Evolutionary conservation across 1,140 invertebrate genomes (phyloP).

Genomic region (Oryzaephilus surinamensis): DNA sequence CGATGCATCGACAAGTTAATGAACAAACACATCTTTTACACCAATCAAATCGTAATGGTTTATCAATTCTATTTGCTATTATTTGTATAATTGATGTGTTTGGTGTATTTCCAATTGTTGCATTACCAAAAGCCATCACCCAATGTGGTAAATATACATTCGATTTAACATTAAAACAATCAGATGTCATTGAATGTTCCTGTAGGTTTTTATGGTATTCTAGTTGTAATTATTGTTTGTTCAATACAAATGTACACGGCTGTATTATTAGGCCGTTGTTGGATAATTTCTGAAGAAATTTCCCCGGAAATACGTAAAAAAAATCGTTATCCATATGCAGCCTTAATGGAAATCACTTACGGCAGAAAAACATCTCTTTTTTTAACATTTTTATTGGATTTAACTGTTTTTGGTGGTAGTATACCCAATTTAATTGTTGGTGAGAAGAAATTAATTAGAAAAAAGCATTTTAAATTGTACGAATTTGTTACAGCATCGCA

Average conservation of each 20-base stretch:
- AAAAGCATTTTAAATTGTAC: slow-evolving; percentile 3
- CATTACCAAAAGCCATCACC: slow-evolving; percentile 58
- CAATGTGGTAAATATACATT: slow-evolving; percentile 49
- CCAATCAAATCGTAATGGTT: slow-evolving; percentile 30
- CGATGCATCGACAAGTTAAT: too few species aligned
- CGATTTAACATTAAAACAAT: slow-evolving; percentile 6
- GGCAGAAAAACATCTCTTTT: slow-evolving; percentile 45
- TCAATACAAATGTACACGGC: slow-evolving; percentile 66
- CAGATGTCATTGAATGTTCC: too few species aligned
- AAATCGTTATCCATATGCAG: slow-evolving; percentile 65
- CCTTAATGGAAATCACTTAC: slow-evolving; percentile 61
- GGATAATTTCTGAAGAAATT: slow-evolving; percentile 57
- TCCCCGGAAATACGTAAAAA: slow-evolving; percentile 52
- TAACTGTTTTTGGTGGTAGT: slow-evolving; percentile 61
- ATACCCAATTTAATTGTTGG: slow-evolving; percentile 68
- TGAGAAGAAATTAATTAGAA: slow-evolving; percentile 32
- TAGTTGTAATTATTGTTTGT: slow-evolving; percentile 54
- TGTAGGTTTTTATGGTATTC: slow-evolving; percentile 58
- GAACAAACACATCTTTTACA: not conserved
- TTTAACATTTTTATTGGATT: slow-evolving; percentile 56
- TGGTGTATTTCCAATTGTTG: slow-evolving; percentile 67
- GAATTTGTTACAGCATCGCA: slow-evolving; percentile 51
- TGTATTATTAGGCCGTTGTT: slow-evolving; percentile 58
- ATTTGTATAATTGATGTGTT: slow-evolving; percentile 70
- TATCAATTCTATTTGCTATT: slow-evolving; percentile 57